Conservation (phyloP, 2,797 vertebrate genomes). For the Myotis pilosus region DNA sequence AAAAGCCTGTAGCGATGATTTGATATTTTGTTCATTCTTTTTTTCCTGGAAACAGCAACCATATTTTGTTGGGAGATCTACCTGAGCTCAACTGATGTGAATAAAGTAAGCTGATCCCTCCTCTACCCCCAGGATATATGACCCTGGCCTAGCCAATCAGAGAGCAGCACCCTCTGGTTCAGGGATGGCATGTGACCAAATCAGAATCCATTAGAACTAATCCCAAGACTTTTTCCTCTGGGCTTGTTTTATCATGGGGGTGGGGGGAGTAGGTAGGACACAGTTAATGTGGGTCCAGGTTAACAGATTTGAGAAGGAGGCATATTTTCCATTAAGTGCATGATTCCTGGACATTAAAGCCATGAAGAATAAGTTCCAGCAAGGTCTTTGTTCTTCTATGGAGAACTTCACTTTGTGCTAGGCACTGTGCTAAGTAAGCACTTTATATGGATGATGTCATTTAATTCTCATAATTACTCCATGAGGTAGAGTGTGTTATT, state of each 20-base stretch:
- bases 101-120: neutral
- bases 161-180: neutral
- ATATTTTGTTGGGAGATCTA: neutral
- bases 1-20: neutral
- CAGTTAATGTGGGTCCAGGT: neutral
- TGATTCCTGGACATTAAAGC: neutral
- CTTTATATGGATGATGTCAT: neutral
- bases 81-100: neutral
- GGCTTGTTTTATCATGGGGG: neutral
- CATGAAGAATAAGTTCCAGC: slow-evolving; percentile 5
- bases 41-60: neutral
- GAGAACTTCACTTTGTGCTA: neutral
- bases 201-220: neutral
- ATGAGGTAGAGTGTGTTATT: neutral
- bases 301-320: neutral
- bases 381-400: neutral
- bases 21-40: slow-evolving; percentile 22
- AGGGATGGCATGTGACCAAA: neutral
- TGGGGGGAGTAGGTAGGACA: neutral
- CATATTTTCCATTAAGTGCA: neutral
- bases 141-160: neutral
- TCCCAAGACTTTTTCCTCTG: neutral
- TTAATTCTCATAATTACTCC: neutral
- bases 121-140: neutral
- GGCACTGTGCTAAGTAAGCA: neutral